Percentiles rank a stretch among this genome's conserved stretches.
Evolutionary conservation across 2,888 invertebrate genomes (phyloP).

Genomic region (Hypomecis punctinalis): DNA sequence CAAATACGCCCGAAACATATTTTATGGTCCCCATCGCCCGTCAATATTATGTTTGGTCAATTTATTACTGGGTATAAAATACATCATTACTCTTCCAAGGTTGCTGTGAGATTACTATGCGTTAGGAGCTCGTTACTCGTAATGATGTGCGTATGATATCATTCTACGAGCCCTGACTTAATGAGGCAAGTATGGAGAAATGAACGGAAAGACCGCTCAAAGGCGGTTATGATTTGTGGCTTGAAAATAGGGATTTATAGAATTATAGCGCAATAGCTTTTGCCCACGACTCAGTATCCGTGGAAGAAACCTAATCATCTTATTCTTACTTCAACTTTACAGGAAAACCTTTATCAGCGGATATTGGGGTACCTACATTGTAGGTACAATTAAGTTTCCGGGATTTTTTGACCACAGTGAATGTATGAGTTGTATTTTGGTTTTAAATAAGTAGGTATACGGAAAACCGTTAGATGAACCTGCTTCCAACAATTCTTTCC

Average conservation of each 20-base stretch:
- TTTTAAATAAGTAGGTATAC: too few relatives aligned
- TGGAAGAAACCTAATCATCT: too few relatives aligned
- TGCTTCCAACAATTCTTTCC: too few relatives aligned
- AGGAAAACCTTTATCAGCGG: too few relatives aligned
- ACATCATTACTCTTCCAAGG: conserved; percentile 51
- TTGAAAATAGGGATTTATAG: background rate
- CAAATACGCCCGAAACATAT: conserved; percentile 14
- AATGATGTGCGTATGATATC: conserved; percentile 61
- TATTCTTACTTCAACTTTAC: too few relatives aligned
- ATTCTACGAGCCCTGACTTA: conserved; percentile 53
- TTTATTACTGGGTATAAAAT: conserved; percentile 48
- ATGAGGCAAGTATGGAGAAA: conserved; percentile 45
- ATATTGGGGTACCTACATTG: too few relatives aligned
- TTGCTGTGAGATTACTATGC: conserved; percentile 56
- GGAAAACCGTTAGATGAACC: too few relatives aligned
- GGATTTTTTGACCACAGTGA: too few relatives aligned
- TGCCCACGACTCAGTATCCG: too few relatives aligned
- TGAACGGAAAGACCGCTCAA: conserved; percentile 25
- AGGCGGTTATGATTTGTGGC: conserved; percentile 2
- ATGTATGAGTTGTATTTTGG: too few relatives aligned
- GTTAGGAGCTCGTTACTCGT: conserved; percentile 56
- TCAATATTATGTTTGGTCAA: conserved; percentile 47
- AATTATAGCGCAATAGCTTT: background rate
- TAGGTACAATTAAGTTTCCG: too few relatives aligned
- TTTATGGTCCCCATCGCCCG: conserved; percentile 20